These are phyloP conservation scores for Vespertilio murinus DNA, from an alignment of 2,797 vertebrate genomes.

Conservation along the genomic window DNA sequence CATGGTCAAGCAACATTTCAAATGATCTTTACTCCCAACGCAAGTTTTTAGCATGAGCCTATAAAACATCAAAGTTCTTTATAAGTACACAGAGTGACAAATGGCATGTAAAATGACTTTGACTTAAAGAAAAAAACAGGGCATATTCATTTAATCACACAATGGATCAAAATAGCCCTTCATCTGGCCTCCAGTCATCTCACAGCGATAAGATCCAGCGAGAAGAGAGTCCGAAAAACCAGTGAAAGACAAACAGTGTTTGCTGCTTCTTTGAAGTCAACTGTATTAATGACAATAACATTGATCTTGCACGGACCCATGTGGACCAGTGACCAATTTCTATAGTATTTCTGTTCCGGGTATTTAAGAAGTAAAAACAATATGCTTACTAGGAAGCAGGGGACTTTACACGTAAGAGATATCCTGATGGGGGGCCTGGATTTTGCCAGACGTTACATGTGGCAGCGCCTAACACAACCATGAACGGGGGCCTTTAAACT, in stretches of 20 bases:
- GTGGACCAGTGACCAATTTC: conserved; percentile 9
- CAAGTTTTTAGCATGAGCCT: background rate
- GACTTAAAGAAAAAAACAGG: conserved; percentile 9
- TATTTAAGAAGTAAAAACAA: conserved; percentile 11
- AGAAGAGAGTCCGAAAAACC: background rate
- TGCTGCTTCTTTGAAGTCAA: background rate
- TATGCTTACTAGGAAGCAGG: background rate
- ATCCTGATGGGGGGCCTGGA: background rate
- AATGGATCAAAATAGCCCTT: background rate
- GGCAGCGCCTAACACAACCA: background rate
- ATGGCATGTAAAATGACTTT: background rate
- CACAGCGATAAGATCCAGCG: background rate
- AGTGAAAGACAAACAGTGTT: background rate
- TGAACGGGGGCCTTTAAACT: conserved; percentile 17
- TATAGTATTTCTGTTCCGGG: conserved; percentile 38
- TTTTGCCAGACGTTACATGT: background rate
- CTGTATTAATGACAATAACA: background rate
- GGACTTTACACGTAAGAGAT: background rate
- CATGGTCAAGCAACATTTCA: background rate
- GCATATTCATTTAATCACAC: background rate
- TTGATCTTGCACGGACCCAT: background rate
- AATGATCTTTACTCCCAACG: background rate
- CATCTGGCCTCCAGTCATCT: background rate
- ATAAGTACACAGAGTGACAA: background rate
- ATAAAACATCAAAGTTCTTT: background rate